Evolutionary conservation across 2,797 vertebrate species (phyloP), one percentile per base, ranked within the genome.

Genomic region (Urophycis tenuis): DNA sequence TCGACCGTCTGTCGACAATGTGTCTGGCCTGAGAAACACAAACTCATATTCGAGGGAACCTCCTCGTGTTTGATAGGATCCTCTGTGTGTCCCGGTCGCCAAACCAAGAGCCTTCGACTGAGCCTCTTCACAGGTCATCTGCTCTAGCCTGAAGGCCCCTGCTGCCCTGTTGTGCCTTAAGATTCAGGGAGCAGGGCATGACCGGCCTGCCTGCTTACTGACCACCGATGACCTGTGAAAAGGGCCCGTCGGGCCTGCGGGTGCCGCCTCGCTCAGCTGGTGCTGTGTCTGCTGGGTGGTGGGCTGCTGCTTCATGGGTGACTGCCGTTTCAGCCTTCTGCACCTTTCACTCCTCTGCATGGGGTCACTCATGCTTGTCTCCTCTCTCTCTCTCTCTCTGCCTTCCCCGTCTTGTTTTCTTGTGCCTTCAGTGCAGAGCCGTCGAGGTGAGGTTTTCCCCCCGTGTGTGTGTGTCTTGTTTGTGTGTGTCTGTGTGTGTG

Each of bases 401-500:
- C 85, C 80, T 89, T 64, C 75, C 79, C 83, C 92, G 75, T 89
- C 79, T 88, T 90, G 88, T 93, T 92, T 92, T 64, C 91, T 92
- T 82, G 31, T 87, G 82, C 91, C 94, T 93, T 94, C 96, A 99
- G 97, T 98, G 97, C 97, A 98, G 91, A 99, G 95, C 94, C 97
- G 97, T 93, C 92, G 96, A 99, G 97, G 97, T 99, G 96, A 99
- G 97, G 88, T 53, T 75, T 78, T 74, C 73, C 72, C 80, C 80
- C 81, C 76, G 33, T 82, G 35, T 80, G 60, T 33, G 73, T 75
- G 41, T 69, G 71, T 78, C n/a, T n/a, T n/a, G 71, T 49, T 73
- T 80, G 75, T 2, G 72, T 49, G 29, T 49, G 31, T 36, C 25
- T 77, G 33, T 82, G 35, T 80, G 60, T 33, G 73, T 75, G 41